Base-by-base conservation (phyloP, 2,797 vertebrate genomes). In the Bovichtus variegatus region DNA sequence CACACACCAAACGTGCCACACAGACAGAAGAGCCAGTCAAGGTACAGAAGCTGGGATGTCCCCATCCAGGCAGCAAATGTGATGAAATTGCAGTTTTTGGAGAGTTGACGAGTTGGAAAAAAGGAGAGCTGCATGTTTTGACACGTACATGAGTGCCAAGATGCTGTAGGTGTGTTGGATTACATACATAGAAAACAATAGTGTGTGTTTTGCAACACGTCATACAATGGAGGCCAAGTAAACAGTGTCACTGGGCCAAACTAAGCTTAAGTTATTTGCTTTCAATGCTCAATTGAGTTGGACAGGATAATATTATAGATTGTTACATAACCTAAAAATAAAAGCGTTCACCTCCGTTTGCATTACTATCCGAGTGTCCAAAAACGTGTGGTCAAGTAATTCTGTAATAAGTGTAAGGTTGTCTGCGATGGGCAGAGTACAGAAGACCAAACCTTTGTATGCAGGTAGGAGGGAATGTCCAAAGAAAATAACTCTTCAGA, bases 11-110 rank as follows among this genome's bases (percentile, higher is more conserved):
- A 58, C 5, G 50, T 27, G 38, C 23, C 44, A 63, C 2, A 41
- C 18, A 80, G 50, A 74, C n/a, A 38, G 41, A 62, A 5, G 16
- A 53, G 43, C 13, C 36, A 9, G 23, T 55, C 23, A 77, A 27
- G 12, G 34, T 62, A 79, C 44, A 63, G 38, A 9, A 31, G 38
- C 11, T 44, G 6, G 4, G n/a, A 62, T 47, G 54, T 71, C n/a
- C 31, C 29, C 15, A 76, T 75, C 59, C n/a, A 44, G 38, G 25
- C 8, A 69, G 49, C 5, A 70, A 61, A 36, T 41, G 27, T 63
- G 47, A 60, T 38, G 27, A 73, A 62, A 54, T 0, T 34, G 27
- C 36, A 64, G 7, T 50, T 74, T 57, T 72, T 55, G n/a, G 21
- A 65, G 1, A 71, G 31, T 27, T 57, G 49, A 73, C 23, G 1